These are phyloP conservation scores for Sicus ferrugineus DNA, from an alignment of 2,888 invertebrate genomes.

Conservation along the genomic window DNA sequence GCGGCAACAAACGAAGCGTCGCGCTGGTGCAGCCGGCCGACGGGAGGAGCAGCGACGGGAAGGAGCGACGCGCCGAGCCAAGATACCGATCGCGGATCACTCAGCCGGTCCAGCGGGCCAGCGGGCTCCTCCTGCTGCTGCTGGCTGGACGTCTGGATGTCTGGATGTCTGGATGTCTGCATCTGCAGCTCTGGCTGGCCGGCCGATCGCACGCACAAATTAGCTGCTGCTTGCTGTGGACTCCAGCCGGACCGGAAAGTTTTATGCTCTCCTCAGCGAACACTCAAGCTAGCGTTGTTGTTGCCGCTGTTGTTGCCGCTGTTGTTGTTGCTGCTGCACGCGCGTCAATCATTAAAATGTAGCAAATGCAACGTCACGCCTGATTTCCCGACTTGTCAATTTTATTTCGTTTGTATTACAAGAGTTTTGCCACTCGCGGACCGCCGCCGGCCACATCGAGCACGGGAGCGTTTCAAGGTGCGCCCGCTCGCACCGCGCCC, in stretches of 20 bases:
- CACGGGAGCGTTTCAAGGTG: not conserved
- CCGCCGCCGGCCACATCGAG: not conserved
- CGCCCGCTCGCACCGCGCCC: not conserved
- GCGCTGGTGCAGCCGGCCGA: too few relatives aligned
- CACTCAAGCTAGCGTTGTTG: too few relatives aligned
- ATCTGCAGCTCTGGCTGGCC: not conserved
- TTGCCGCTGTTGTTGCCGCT: slow-evolving; percentile 6
- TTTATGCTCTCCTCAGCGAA: slow-evolving; percentile 1
- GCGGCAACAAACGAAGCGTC: not conserved
- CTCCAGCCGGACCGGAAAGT: not conserved
- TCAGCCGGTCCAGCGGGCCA: not conserved
- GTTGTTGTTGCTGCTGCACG: slow-evolving; percentile 36
- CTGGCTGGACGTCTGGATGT: not conserved
- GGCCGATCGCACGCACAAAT: slow-evolving; percentile 26
- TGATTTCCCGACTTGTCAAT: slow-evolving; percentile 62
- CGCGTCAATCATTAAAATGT: slow-evolving; percentile 46
- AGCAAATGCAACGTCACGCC: slow-evolving; percentile 60
- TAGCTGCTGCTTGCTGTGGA: slow-evolving; percentile 8
- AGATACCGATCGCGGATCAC: slow-evolving; percentile 18
- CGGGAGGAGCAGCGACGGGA: slow-evolving; percentile 1
- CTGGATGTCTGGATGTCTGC: not conserved
- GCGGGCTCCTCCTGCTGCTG: not conserved
- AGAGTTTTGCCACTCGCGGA: slow-evolving; percentile 13
- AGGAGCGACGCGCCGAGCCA: slow-evolving; percentile 2
- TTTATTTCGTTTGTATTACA: slow-evolving; percentile 34